Evolutionary conservation across 2,113 vertebrate species (phyloP).

Genomic region (Pollimyrus isidori): DNA sequence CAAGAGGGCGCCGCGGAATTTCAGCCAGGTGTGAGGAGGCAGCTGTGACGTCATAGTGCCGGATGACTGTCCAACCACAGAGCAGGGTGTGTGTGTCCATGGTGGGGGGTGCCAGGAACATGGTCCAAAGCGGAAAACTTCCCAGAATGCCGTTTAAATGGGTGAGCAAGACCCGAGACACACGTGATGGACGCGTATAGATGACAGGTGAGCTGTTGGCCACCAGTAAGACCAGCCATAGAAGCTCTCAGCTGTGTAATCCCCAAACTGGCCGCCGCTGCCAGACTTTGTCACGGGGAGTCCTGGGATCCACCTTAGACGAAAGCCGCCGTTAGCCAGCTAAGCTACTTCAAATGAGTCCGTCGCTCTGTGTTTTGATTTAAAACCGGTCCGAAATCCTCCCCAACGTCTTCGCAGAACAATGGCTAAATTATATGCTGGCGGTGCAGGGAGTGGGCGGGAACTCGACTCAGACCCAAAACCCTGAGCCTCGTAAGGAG

Average conservation of each 20-base stretch:
- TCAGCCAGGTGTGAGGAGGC: constrained; percentile 22
- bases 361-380: not conserved
- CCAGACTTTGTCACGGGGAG: not conserved
- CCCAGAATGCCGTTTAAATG: not conserved
- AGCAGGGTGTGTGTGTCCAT: not conserved
- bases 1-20: constrained; percentile 9
- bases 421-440: not conserved
- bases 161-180: not conserved
- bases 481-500: not conserved
- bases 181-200: not conserved
- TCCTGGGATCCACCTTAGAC: not conserved
- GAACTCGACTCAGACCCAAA: not conserved
- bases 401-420: constrained; percentile 2
- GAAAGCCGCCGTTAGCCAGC: not conserved
- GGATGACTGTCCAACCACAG: not conserved
- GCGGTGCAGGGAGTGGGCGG: not conserved
- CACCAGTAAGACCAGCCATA: not conserved
- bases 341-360: not conserved
- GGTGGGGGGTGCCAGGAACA: not conserved
- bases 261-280: not conserved
- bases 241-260: not conserved
- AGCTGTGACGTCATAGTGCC: not conserved
- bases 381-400: not conserved
- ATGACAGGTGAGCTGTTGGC: not conserved
- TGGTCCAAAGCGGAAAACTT: not conserved